Percentiles rank a stretch among this genome's conserved stretches.
phyloP scores from a whole-genome alignment of 2,113 vertebrate species.

The Cyprinodon variegatus region DNA sequence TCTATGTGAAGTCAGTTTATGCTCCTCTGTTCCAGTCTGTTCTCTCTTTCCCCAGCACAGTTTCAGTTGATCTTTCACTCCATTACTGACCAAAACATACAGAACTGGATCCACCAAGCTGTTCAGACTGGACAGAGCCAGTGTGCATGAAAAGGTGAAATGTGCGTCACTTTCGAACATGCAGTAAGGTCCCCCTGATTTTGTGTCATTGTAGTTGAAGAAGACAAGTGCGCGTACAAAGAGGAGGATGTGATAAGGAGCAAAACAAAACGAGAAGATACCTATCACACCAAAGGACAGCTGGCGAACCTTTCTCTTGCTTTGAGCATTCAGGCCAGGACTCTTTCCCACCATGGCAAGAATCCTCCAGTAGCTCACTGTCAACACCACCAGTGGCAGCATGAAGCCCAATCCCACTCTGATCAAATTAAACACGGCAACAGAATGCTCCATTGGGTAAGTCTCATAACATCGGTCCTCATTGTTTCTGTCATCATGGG shows the following conservation, averaged over 20 bases:
- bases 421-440: slow-evolving; percentile 76
- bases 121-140: slow-evolving; percentile 82
- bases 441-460: slow-evolving; percentile 53
- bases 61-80: slow-evolving; percentile 65
- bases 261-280: slow-evolving; percentile 82
- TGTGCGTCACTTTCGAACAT: slow-evolving; percentile 69
- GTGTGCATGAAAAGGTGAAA: slow-evolving; percentile 70
- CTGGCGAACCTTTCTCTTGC: slow-evolving; percentile 77
- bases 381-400: slow-evolving; percentile 74
- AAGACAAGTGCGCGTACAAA: slow-evolving; percentile 71
- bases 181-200: slow-evolving; percentile 49
- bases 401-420: slow-evolving; percentile 75
- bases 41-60: slow-evolving; percentile 34
- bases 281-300: slow-evolving; percentile 79
- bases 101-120: slow-evolving; percentile 81
- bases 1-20: neutral
- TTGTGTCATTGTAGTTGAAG: rapidly evolving
- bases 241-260: slow-evolving; percentile 81
- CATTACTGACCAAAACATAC: slow-evolving; percentile 79
- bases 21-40: neutral
- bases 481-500: slow-evolving; percentile 38
- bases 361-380: slow-evolving; percentile 76
- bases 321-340: slow-evolving; percentile 60
- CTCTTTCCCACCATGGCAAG: slow-evolving; percentile 76
- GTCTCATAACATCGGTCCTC: slow-evolving; percentile 79